Base-by-base conservation (phyloP, 2,113 vertebrate species). In the Otocyon megalotis region DNA sequence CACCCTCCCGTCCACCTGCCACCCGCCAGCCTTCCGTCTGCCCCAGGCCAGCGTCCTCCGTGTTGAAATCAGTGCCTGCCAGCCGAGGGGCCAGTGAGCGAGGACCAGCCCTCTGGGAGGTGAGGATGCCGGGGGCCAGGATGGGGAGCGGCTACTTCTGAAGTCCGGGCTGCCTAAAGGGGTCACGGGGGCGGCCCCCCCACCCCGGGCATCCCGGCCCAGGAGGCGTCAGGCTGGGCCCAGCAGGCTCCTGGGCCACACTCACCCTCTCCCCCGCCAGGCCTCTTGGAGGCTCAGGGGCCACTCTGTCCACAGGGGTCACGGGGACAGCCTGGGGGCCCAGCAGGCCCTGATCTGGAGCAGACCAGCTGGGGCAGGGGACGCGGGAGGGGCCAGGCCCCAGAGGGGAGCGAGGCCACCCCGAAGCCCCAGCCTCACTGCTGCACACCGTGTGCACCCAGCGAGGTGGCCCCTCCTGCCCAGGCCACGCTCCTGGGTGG, bases 131-230 rank as follows among this genome's bases (percentile, higher is more conserved):
- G 71, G 72, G 6, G 37, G 28, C 72, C 5, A 3, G 13, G 37
- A 1, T 2, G 9, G 19, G 22, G 12, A 22, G 24, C 8, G 72
- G 43, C 72, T 50, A 0, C 6, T 50, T 43, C 43, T 12, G 20
- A 7, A 37, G 69, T 22, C n/a, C 9, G 72, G 14, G 74, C 35
- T 50, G 74, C 12, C 43, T 28, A 19, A 26, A 2, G 2, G 37
- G 43, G 43, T 26, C 26, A 5, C 1, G 8, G 67, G n/a, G 67
- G 67, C 2, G 3, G n/a, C 15, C 20, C 37, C 71, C 11, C 35
- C 2, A 3, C 1, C 20, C 5, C 4, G 1, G 35, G 71, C 37
- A 26, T 26, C 35, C 15, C 1, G 37, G 22, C 22, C 71, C 37
- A 16, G 74, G 26, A 50, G 12, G 24, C 3, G 7, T 26, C 43